Conservation (phyloP, 2,888 invertebrate genomes). For the Meganola albula region DNA sequence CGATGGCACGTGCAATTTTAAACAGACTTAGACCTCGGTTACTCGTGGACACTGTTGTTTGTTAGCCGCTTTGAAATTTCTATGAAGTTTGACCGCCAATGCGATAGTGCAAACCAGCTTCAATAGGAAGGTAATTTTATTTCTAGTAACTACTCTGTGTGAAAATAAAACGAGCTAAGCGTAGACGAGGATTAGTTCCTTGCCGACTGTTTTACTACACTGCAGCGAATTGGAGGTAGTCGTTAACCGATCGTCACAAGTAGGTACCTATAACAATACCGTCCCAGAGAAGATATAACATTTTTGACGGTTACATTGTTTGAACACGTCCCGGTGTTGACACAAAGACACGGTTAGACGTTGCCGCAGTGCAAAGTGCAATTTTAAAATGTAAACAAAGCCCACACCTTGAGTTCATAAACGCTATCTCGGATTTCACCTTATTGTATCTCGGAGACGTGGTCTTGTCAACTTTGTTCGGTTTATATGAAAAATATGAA, state of each 20-base stretch:
- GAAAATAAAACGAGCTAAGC: neutral
- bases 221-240: conserved; percentile 13
- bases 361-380: conserved; percentile 71
- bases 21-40: conserved; percentile 45
- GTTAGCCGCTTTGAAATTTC: conserved; percentile 49
- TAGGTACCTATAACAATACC: conserved; percentile 34
- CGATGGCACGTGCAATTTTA: conserved; percentile 65
- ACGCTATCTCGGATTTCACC: conserved; percentile 66
- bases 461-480: conserved; percentile 44
- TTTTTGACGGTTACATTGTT: conserved; percentile 70
- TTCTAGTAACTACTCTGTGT: conserved; percentile 5
- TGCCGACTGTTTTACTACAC: conserved; percentile 24
- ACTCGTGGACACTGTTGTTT: conserved; percentile 27
- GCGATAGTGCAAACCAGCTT: conserved; percentile 27
- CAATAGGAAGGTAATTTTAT: conserved; percentile 18
- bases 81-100: conserved; percentile 45
- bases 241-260: conserved; percentile 22
- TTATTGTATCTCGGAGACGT: conserved; percentile 59
- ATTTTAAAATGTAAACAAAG: conserved; percentile 76
- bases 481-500: conserved; percentile 41
- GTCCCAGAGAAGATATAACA: conserved; percentile 48
- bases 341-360: conserved; percentile 60
- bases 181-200: conserved; percentile 21
- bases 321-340: conserved; percentile 61
- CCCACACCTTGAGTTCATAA: conserved; percentile 65